These are phyloP conservation scores for Sarcophaga subvicina DNA, from an alignment of 2,888 invertebrate species.

Conservation along the genomic window DNA sequence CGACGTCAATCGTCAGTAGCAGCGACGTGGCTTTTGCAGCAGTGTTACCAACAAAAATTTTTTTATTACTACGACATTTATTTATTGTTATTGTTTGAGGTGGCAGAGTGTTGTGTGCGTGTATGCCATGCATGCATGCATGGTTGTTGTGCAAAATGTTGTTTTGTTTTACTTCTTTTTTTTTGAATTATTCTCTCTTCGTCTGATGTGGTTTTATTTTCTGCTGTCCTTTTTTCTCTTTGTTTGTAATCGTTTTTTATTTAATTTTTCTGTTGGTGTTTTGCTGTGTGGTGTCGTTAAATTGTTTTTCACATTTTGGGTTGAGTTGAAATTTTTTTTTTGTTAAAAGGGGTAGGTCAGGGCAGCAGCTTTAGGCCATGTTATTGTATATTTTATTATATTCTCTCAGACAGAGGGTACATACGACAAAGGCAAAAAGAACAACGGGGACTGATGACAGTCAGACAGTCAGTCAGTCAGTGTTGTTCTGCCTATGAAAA, in stretches of 20 bases:
- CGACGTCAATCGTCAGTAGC: slow-evolving; percentile 8
- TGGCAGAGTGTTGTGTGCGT: not conserved
- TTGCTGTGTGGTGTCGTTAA: not conserved
- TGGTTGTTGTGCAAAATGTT: not conserved
- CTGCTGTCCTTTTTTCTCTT: slow-evolving; percentile 43
- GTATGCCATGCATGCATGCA: not conserved
- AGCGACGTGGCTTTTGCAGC: slow-evolving; percentile 2
- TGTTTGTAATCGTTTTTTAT: slow-evolving; percentile 16
- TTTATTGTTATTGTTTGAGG: slow-evolving; percentile 25
- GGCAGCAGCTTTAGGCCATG: slow-evolving; percentile 60
- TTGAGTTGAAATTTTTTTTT: slow-evolving; percentile 36
- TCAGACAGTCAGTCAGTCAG: slow-evolving; percentile 40
- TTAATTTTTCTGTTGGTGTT: slow-evolving; percentile 22
- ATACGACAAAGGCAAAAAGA: slow-evolving; percentile 2
- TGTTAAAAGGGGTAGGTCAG: slow-evolving; percentile 67
- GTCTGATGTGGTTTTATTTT: not conserved
- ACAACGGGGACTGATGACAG: not conserved
- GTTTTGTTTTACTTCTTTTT: not conserved
- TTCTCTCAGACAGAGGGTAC: not conserved
- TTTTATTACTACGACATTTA: slow-evolving; percentile 13
- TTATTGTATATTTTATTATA: slow-evolving; percentile 6
- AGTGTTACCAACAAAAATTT: not conserved
- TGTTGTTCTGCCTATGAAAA: slow-evolving; percentile 49
- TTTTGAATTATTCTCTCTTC: slow-evolving; percentile 43
- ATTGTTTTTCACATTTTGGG: slow-evolving; percentile 41